A percentile compares a stretch with the other conserved stretches of the same genome.
phyloP scores from a whole-genome alignment of 2,113 vertebrate genomes.

The Catharus fuscescens region DNA sequence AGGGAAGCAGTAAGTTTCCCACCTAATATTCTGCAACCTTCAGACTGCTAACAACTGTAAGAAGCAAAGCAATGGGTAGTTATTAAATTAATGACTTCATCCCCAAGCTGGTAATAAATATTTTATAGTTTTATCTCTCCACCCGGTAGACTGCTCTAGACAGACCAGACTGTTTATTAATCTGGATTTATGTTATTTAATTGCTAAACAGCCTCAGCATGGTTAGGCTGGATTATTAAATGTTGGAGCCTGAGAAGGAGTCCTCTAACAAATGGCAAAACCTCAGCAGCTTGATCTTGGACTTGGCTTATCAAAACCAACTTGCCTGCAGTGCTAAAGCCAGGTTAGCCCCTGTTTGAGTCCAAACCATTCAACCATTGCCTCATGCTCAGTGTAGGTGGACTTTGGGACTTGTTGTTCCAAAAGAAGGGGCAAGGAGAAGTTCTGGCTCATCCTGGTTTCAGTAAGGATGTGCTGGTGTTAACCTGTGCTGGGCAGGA shows the following conservation, averaged over 20 bases:
- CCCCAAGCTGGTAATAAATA: constrained; percentile 49
- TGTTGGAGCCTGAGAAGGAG: neutral
- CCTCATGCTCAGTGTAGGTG: neutral
- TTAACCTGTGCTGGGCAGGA: neutral
- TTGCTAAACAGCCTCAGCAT: constrained; percentile 14
- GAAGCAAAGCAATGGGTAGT: constrained; percentile 43
- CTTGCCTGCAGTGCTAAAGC: neutral
- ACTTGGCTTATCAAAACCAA: neutral
- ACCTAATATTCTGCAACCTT: constrained; percentile 64
- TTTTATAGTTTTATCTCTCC: constrained; percentile 56
- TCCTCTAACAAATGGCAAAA: neutral
- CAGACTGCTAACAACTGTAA: constrained; percentile 58
- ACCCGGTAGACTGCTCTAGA: constrained; percentile 12
- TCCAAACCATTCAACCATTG: neutral
- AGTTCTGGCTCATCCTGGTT: neutral
- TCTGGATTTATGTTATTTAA: constrained; percentile 58
- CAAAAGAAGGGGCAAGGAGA: neutral
- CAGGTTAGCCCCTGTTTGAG: neutral
- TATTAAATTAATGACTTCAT: constrained; percentile 66
- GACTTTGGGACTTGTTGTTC: neutral
- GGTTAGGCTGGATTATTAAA: constrained; percentile 6
- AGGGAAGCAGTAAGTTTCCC: constrained; percentile 49
- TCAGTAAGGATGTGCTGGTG: neutral
- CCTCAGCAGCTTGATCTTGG: neutral
- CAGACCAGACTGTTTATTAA: constrained; percentile 54